Conservation (phyloP, 2,888 invertebrate genomes). For the Cataglyphis rosenhaueri region DNA sequence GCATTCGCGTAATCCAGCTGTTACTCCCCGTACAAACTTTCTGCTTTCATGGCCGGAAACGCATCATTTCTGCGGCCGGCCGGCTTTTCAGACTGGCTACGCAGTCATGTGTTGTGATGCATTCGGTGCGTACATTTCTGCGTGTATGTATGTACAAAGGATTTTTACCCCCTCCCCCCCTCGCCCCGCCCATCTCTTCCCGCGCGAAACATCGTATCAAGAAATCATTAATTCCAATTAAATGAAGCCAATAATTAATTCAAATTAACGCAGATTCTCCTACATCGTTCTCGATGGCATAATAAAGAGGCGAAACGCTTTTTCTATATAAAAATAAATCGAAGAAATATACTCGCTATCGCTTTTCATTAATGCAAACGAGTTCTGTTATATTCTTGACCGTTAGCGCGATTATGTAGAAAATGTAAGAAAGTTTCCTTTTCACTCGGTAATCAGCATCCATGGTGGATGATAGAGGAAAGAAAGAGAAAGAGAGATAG, state of each 20-base stretch:
- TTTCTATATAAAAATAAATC: conserved; percentile 14
- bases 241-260: conserved; percentile 1
- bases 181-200: not conserved
- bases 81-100: conserved; percentile 55
- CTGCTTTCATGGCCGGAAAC: conserved; percentile 74
- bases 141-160: not conserved
- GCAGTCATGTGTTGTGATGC: not conserved
- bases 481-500: not conserved
- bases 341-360: conserved; percentile 13
- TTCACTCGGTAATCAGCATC: conserved; percentile 27
- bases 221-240: conserved; percentile 2
- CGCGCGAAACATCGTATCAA: not conserved
- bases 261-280: not conserved
- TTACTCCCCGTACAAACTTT: conserved; percentile 46
- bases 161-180: not conserved
- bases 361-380: conserved; percentile 44
- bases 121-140: not conserved
- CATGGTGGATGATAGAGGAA: not conserved
- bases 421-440: conserved; percentile 49
- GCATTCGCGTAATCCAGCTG: conserved; percentile 36
- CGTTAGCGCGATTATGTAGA: conserved; percentile 43
- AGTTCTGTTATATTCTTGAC: conserved; percentile 15
- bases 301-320: not conserved
- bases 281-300: not conserved
- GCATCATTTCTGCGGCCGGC: conserved; percentile 72